A percentile compares a stretch with the other conserved stretches of the same genome.
These are phyloP conservation scores for Coccyzus lansbergi DNA, from an alignment of 2,797 vertebrate species.

Conservation along the genomic window DNA sequence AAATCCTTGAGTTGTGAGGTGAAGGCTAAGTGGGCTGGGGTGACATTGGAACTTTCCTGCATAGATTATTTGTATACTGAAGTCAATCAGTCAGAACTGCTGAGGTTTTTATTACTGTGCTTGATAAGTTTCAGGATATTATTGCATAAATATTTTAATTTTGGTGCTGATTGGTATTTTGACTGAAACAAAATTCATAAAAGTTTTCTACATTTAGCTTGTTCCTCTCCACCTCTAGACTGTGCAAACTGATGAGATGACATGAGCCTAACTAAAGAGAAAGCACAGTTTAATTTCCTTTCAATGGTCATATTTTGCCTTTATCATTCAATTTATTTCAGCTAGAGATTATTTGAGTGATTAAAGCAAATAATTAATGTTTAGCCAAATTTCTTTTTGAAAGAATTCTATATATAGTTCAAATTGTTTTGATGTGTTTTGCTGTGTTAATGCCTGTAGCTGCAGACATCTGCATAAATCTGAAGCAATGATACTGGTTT, in stretches of 20 bases:
- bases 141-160: not conserved
- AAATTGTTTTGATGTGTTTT: not conserved
- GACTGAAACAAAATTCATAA: not conserved
- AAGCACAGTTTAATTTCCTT: not conserved
- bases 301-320: not conserved
- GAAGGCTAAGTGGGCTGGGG: not conserved
- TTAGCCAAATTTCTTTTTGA: not conserved
- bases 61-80: not conserved
- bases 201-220: not conserved
- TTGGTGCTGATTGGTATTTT: not conserved
- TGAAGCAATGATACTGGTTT: not conserved
- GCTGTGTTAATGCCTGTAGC: not conserved
- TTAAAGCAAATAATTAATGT: not conserved
- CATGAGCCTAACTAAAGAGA: not conserved
- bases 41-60: not conserved
- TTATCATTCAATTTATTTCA: not conserved
- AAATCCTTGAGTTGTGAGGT: not conserved
- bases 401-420: not conserved
- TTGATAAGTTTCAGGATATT: not conserved
- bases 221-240: not conserved
- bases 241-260: not conserved
- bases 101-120: not conserved
- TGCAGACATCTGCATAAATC: not conserved
- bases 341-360: not conserved
- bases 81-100: not conserved